Percentiles rank a stretch among this genome's conserved stretches.
Evolutionary conservation across 1,140 invertebrate genomes (phyloP).

Genomic region (Hirudo medicinalis): DNA sequence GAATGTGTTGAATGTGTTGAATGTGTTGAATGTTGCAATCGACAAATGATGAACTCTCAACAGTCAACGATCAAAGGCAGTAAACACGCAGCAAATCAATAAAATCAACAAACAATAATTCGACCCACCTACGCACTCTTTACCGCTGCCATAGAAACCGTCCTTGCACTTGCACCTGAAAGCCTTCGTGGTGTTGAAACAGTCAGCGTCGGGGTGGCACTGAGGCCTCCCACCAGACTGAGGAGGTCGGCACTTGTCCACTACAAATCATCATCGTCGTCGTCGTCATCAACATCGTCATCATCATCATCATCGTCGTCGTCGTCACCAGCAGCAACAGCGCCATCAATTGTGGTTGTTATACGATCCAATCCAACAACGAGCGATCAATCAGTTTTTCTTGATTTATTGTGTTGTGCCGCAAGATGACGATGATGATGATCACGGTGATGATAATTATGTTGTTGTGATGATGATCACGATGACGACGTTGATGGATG

Average conservation of each 20-base stretch:
- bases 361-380: too few species aligned
- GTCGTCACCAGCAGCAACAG: not conserved
- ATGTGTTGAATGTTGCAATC: too few species aligned
- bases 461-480: not conserved
- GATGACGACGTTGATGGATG: not conserved
- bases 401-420: not conserved
- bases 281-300: not conserved
- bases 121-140: conserved; percentile 45
- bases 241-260: conserved; percentile 28
- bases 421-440: not conserved
- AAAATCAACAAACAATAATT: too few species aligned
- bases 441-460: not conserved
- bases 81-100: too few species aligned
- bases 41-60: too few species aligned
- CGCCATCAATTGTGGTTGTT: too few species aligned
- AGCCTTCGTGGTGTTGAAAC: conserved; percentile 30
- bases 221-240: conserved; percentile 26
- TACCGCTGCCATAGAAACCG: conserved; percentile 54
- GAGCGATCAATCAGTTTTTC: too few species aligned
- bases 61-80: too few species aligned
- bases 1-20: too few species aligned
- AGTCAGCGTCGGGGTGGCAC: conserved; percentile 33
- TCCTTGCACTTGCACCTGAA: conserved; percentile 35
- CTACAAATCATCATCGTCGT: conserved; percentile 11
- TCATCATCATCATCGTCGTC: not conserved